These are phyloP conservation scores for Erpetoichthys calabaricus DNA, from an alignment of 2,797 vertebrate genomes.

Conservation along the genomic window DNA sequence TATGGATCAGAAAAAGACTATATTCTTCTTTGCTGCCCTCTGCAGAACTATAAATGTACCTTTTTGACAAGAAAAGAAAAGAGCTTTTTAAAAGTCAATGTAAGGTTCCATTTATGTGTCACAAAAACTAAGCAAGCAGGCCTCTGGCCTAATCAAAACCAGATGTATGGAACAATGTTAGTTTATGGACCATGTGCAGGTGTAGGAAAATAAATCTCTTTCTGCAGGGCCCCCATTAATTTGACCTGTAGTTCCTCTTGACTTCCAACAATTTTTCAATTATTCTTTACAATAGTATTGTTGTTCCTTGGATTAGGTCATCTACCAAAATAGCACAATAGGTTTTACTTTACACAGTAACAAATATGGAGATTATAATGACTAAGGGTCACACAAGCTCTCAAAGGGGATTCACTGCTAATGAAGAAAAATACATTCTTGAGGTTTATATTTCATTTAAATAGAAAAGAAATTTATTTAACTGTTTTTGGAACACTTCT, in stretches of 20 bases:
- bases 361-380: not conserved
- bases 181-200: slow-evolving; percentile 59
- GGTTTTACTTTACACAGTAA: not conserved
- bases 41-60: slow-evolving; percentile 65
- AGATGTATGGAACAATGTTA: slow-evolving; percentile 64
- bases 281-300: slow-evolving; percentile 58
- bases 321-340: slow-evolving; percentile 9
- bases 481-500: not conserved
- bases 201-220: slow-evolving; percentile 55
- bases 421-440: slow-evolving; percentile 1
- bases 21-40: slow-evolving; percentile 58
- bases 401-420: slow-evolving; percentile 1
- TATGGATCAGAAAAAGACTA: slow-evolving; percentile 1
- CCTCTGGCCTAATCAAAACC: slow-evolving; percentile 54
- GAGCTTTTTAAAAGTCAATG: slow-evolving; percentile 49
- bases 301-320: slow-evolving; percentile 61
- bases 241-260: slow-evolving; percentile 50
- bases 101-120: slow-evolving; percentile 61
- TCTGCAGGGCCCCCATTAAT: slow-evolving; percentile 49
- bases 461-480: not conserved
- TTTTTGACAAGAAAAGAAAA: slow-evolving; percentile 58
- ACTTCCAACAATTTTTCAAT: slow-evolving; percentile 49
- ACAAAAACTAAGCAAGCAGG: slow-evolving; percentile 50
- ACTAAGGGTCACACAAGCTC: not conserved
- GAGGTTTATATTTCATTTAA: not conserved